A percentile compares a stretch with the other conserved stretches of the same genome.
These are phyloP conservation scores for Arenaria interpres DNA, from an alignment of 2,113 vertebrate species.

Conservation along the genomic window DNA sequence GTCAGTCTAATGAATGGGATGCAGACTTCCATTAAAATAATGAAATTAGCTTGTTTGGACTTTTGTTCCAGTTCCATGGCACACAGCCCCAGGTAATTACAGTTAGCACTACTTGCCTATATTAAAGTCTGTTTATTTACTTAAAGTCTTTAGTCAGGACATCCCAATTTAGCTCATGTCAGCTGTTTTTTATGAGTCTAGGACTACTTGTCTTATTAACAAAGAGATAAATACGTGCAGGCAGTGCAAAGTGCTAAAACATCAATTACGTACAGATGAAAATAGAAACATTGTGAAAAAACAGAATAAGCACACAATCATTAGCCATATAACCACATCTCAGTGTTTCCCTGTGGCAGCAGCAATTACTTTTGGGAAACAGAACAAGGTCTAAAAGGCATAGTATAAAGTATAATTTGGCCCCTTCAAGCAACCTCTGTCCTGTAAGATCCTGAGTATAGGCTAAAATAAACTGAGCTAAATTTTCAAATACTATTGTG, in stretches of 20 bases:
- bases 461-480: neutral
- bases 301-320: neutral
- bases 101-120: constrained; percentile 28
- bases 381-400: neutral
- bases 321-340: neutral
- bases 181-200: constrained; percentile 60
- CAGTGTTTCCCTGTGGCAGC: neutral
- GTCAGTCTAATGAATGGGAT: constrained; percentile 78
- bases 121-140: constrained; percentile 73
- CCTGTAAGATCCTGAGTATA: neutral
- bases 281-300: neutral
- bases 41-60: constrained; percentile 74
- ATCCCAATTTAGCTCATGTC: constrained; percentile 61
- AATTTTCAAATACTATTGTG: neutral
- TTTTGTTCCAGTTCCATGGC: constrained; percentile 66
- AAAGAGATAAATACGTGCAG: constrained; percentile 46
- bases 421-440: neutral
- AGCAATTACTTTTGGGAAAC: neutral
- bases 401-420: neutral
- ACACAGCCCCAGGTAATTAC: constrained; percentile 69
- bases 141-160: constrained; percentile 64
- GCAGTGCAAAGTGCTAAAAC: constrained; percentile 12
- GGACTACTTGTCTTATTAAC: constrained; percentile 48
- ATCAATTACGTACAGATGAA: neutral
- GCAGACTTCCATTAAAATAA: constrained; percentile 77